Conservation (phyloP, 2,113 vertebrate genomes). For the Atlantisia rogersi region DNA sequence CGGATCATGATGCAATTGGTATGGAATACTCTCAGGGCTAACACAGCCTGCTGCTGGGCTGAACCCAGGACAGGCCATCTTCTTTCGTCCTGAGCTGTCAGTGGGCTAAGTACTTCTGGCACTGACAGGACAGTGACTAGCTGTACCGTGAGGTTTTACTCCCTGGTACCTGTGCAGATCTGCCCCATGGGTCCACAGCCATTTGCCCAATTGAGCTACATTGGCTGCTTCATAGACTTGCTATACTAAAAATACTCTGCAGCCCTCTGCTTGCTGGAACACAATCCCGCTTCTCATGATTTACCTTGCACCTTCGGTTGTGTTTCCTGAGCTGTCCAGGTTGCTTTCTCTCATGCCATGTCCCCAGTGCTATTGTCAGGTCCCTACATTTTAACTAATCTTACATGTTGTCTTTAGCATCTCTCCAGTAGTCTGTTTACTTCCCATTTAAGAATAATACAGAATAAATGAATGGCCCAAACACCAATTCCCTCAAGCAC, state of each 20-base stretch:
- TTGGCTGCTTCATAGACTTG: not conserved
- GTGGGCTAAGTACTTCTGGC: not conserved
- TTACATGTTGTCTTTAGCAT: not conserved
- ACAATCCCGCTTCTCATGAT: rapidly evolving
- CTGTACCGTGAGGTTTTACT: not conserved
- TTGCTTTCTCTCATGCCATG: not conserved
- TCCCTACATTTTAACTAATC: not conserved
- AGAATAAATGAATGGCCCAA: not conserved
- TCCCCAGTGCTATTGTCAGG: not conserved
- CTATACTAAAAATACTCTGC: not conserved
- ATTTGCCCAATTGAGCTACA: not conserved
- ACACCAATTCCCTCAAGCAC: not conserved
- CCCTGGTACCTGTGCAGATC: not conserved
- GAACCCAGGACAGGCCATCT: no score
- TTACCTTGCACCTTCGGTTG: not conserved
- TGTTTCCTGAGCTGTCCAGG: not conserved
- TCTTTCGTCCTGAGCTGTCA: not conserved
- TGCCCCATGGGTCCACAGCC: not conserved
- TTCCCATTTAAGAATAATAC: not conserved
- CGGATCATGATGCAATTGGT: no score
- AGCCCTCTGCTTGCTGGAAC: not conserved
- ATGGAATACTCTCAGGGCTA: no score
- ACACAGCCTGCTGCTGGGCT: no score
- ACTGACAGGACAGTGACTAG: not conserved
- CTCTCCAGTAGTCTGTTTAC: not conserved